A percentile compares a stretch with the other conserved stretches of the same genome.
These are phyloP conservation scores for Caenorhabditis wallacei DNA, from an alignment of 2,888 invertebrate species.

Conservation along the genomic window DNA sequence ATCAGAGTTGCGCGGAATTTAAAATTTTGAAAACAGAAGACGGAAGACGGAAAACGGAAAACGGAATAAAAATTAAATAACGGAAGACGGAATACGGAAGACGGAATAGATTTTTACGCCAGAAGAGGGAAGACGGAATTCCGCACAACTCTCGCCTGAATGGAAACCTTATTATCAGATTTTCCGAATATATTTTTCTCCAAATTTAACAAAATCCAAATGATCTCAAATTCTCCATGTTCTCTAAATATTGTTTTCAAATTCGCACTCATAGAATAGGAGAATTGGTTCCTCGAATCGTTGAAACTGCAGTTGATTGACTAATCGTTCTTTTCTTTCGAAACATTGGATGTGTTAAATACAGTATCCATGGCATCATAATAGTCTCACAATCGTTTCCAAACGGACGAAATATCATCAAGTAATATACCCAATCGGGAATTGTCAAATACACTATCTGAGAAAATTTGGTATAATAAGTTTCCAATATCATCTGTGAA, in stretches of 20 bases:
- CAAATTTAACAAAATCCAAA: too few relatives aligned
- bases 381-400: slow-evolving; percentile 55
- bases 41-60: too few relatives aligned
- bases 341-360: slow-evolving; percentile 56
- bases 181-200: too few relatives aligned
- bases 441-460: slow-evolving; percentile 40
- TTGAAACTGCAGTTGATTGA: slow-evolving; percentile 12
- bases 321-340: slow-evolving; percentile 6
- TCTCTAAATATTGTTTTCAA: neutral
- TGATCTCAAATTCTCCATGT: neutral
- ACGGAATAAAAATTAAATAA: too few relatives aligned
- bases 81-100: too few relatives aligned
- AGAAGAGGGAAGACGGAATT: too few relatives aligned
- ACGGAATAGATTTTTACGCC: too few relatives aligned
- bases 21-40: too few relatives aligned
- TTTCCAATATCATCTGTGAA: neutral
- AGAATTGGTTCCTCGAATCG: slow-evolving; percentile 3
- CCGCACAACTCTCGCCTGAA: too few relatives aligned
- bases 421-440: slow-evolving; percentile 34
- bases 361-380: slow-evolving; percentile 60
- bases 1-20: too few relatives aligned
- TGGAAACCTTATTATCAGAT: too few relatives aligned
- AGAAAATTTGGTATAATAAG: neutral
- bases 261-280: slow-evolving; percentile 7
- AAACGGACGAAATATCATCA: slow-evolving; percentile 57